Evolutionary conservation across 2,113 vertebrate species (phyloP).

Genomic region (Strix aluco): DNA sequence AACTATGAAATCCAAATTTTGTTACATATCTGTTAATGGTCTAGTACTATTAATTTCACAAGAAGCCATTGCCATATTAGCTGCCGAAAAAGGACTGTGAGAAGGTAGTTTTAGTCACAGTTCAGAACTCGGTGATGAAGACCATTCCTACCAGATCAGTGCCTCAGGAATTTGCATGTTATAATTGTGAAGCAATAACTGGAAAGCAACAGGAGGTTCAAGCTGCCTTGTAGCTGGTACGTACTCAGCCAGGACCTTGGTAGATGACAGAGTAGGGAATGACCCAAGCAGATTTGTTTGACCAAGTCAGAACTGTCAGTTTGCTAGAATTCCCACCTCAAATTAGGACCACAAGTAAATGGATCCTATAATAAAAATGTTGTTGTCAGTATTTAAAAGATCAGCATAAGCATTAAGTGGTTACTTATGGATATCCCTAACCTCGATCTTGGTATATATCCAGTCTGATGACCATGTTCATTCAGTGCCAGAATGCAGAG

Average conservation of each 20-base stretch:
- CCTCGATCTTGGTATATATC: neutral
- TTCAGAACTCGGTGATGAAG: neutral
- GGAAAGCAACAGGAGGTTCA: neutral
- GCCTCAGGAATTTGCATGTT: neutral
- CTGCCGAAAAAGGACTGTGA: neutral
- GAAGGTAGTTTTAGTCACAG: neutral
- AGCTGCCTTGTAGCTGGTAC: neutral
- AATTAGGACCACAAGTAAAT: neutral
- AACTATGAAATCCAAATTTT: neutral
- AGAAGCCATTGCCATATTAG: neutral
- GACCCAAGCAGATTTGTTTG: neutral
- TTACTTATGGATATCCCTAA: neutral
- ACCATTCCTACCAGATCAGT: neutral
- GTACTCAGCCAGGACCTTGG: neutral
- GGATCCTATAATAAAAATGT: slow-evolving; percentile 7
- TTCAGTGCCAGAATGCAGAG: neutral
- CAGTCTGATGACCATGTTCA: neutral
- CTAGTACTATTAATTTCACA: neutral
- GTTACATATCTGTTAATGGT: neutral
- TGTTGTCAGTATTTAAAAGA: neutral
- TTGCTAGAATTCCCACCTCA: neutral
- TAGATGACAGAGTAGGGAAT: neutral
- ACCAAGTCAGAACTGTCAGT: neutral
- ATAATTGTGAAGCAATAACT: neutral
- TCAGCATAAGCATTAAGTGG: neutral